Evolutionary conservation across 2,113 vertebrate genomes (phyloP).

Genomic region (Herpetotheres cachinnans): DNA sequence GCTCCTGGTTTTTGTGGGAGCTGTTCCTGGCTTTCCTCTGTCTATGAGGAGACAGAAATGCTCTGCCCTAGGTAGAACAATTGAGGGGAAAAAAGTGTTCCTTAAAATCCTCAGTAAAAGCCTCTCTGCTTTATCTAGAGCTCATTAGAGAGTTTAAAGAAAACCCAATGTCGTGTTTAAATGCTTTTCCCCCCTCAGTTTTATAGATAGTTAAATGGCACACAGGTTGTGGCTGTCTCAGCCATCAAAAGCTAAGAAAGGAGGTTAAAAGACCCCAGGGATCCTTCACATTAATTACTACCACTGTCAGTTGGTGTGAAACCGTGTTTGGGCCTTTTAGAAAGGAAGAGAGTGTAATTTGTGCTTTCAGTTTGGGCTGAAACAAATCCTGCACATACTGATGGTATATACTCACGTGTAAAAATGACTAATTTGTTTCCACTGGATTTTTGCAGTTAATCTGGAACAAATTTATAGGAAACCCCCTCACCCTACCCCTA

Average conservation of each 20-base stretch:
- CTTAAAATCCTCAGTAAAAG: constrained; percentile 29
- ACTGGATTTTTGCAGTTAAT: constrained; percentile 14
- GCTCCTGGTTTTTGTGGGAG: constrained; percentile 31
- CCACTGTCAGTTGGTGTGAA: constrained; percentile 50
- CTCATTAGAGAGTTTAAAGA: constrained; percentile 59
- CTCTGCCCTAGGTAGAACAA: constrained; percentile 8
- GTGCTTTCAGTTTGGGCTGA: constrained; percentile 6
- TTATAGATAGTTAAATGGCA: constrained; percentile 50
- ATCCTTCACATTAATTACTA: constrained; percentile 47
- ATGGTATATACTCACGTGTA: background rate
- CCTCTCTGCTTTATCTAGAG: constrained; percentile 32
- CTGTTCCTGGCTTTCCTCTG: constrained; percentile 10
- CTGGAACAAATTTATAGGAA: constrained; percentile 2
- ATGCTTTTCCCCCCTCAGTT: background rate
- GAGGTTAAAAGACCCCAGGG: constrained; percentile 58
- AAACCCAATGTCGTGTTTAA: constrained; percentile 25
- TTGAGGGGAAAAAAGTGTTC: background rate
- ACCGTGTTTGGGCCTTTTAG: constrained; percentile 4
- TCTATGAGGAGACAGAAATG: background rate
- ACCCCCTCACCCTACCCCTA: background rate
- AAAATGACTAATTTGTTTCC: constrained; percentile 12
- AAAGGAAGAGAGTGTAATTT: constrained; percentile 14
- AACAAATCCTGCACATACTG: background rate
- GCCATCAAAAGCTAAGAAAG: constrained; percentile 51
- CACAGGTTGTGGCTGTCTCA: constrained; percentile 45